A percentile compares a stretch with the other conserved stretches of the same genome.
These are phyloP conservation scores for Eriocheir sinensis DNA, from an alignment of 1,140 invertebrate species.

Conservation along the genomic window DNA sequence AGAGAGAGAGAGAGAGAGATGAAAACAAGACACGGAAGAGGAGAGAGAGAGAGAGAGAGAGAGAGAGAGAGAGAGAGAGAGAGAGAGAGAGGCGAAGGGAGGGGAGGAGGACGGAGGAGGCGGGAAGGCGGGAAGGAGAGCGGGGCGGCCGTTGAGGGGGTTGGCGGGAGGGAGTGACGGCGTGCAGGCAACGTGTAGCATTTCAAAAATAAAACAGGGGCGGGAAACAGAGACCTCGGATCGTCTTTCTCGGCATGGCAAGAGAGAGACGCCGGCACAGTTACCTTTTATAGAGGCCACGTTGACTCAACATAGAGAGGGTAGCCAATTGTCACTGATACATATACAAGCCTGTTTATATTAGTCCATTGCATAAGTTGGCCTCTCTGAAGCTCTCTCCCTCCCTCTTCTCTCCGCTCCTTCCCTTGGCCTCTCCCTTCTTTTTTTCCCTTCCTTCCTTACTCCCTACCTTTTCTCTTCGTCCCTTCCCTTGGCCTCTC, in stretches of 20 bases:
- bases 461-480: background rate
- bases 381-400: no score
- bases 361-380: no score
- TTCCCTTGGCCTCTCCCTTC: no score
- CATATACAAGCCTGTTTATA: background rate
- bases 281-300: background rate
- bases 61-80: background rate
- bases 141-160: no score
- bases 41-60: no score
- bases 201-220: background rate
- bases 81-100: background rate
- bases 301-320: background rate
- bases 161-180: no score
- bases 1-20: background rate
- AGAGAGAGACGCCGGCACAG: background rate
- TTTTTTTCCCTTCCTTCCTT: no score
- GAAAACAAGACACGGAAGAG: no score
- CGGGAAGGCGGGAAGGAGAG: background rate
- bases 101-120: background rate
- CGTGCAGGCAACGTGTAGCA: conserved; percentile 20
- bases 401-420: background rate
- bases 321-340: conserved; percentile 14
- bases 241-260: background rate
- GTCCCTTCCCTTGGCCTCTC: no score
- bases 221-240: background rate